Evolutionary conservation across 2,797 vertebrate genomes (phyloP).

Genomic region (Helicolenus hilgendorfi): DNA sequence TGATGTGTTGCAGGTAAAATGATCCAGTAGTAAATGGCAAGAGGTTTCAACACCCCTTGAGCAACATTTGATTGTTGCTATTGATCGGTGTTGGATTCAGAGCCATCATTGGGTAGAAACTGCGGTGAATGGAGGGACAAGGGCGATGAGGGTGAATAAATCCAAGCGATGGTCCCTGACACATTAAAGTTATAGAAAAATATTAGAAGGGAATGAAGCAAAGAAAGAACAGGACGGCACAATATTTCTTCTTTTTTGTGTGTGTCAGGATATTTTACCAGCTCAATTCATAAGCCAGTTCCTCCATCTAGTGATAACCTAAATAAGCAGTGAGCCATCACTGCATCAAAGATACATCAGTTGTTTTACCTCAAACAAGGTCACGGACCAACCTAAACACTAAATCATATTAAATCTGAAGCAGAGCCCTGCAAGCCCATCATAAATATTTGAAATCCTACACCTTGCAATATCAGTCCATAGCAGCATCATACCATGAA

Average conservation of each 20-base stretch:
- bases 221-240: background rate
- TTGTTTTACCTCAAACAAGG: conserved; percentile 33
- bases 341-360: conserved; percentile 4
- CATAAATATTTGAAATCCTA: conserved; percentile 43
- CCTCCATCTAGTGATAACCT: background rate
- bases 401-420: conserved; percentile 44
- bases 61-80: conserved; percentile 77
- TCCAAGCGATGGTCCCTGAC: conserved; percentile 7
- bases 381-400: conserved; percentile 29
- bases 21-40: conserved; percentile 60
- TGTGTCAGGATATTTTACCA: conserved; percentile 8
- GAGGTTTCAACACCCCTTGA: conserved; percentile 64
- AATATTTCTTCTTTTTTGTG: conserved; percentile 9
- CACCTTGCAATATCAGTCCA: conserved; percentile 18
- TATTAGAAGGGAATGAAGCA: conserved; percentile 12
- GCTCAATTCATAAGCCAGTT: background rate
- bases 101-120: conserved; percentile 56
- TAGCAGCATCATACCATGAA: conserved; percentile 30
- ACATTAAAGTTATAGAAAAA: conserved; percentile 26
- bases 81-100: conserved; percentile 73
- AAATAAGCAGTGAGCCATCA: conserved; percentile 24
- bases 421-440: conserved; percentile 12
- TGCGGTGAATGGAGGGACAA: conserved; percentile 39
- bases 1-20: conserved; percentile 62
- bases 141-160: conserved; percentile 38